A percentile compares a stretch with the other conserved stretches of the same genome.
phyloP scores from a whole-genome alignment of 1,140 invertebrate genomes.

The Chelonus insularis region DNA sequence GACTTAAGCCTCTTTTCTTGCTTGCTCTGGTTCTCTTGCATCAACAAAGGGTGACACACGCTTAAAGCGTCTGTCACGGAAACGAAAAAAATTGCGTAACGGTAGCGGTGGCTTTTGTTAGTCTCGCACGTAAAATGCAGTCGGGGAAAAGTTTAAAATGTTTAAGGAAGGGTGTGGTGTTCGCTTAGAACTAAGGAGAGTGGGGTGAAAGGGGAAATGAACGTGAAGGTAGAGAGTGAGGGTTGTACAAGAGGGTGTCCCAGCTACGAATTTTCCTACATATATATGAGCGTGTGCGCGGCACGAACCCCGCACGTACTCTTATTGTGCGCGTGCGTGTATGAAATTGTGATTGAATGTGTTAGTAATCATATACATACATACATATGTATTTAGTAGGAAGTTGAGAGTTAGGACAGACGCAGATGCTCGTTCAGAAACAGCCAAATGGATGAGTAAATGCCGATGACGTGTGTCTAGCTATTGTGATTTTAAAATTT shows the following conservation, averaged over 20 bases:
- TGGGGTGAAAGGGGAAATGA: slow-evolving; percentile 22
- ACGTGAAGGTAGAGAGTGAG: slow-evolving; percentile 5
- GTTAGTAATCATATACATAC: not conserved
- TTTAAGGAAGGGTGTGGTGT: slow-evolving; percentile 43
- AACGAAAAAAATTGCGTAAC: slow-evolving; percentile 51
- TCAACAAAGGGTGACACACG: slow-evolving; percentile 40
- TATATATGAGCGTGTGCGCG: slow-evolving; percentile 21
- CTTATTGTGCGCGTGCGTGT: slow-evolving; percentile 6
- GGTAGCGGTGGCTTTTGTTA: slow-evolving; percentile 35
- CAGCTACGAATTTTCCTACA: slow-evolving; percentile 27
- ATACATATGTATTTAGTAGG: slow-evolving; percentile 1
- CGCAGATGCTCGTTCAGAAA: slow-evolving; percentile 51
- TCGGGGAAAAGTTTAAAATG: slow-evolving; percentile 55
- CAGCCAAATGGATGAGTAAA: slow-evolving; percentile 45
- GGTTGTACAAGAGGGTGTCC: slow-evolving; percentile 9
- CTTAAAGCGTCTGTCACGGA: slow-evolving; percentile 39
- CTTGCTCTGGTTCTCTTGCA: not conserved
- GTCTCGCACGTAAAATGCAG: slow-evolving; percentile 37
- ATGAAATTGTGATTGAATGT: too few species aligned
- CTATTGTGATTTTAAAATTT: slow-evolving; percentile 32
- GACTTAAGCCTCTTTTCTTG: not conserved
- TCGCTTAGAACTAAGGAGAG: not conserved
- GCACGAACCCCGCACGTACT: slow-evolving; percentile 16
- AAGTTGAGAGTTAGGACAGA: slow-evolving; percentile 28
- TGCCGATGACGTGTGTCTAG: slow-evolving; percentile 47